Conservation (phyloP, 2,113 vertebrate genomes). For the Trichechus manatus region DNA sequence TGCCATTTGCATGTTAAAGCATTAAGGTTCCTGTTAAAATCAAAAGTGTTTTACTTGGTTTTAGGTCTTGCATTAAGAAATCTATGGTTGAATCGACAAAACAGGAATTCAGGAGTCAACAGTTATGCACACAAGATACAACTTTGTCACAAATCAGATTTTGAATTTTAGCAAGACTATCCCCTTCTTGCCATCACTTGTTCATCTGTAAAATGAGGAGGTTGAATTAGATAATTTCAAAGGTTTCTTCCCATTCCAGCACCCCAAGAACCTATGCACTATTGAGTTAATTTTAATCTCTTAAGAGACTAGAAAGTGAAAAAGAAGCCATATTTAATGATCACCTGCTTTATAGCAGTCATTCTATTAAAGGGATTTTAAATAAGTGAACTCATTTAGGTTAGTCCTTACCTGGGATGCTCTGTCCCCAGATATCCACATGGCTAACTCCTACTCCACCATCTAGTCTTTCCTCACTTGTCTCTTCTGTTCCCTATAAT, state of each 20-base stretch:
- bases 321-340: neutral
- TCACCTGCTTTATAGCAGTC: neutral
- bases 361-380: neutral
- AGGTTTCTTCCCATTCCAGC: neutral
- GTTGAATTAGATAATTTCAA: neutral
- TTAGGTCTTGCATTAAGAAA: neutral
- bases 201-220: neutral
- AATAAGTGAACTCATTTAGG: neutral
- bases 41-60: neutral
- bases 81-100: neutral
- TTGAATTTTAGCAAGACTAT: neutral
- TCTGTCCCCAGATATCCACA: neutral
- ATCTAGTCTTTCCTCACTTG: neutral
- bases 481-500: neutral
- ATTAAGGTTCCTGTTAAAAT: neutral
- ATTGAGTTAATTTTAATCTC: neutral
- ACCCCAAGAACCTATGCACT: neutral
- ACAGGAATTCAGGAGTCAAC: neutral
- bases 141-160: neutral
- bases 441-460: neutral
- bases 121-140: neutral
- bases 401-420: neutral
- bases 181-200: neutral
- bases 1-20: neutral
- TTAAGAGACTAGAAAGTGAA: neutral